Percentiles rank a stretch among this genome's conserved stretches.
These are phyloP conservation scores for Notechis scutatus DNA, from an alignment of 2,113 vertebrate species.

Conservation along the genomic window DNA sequence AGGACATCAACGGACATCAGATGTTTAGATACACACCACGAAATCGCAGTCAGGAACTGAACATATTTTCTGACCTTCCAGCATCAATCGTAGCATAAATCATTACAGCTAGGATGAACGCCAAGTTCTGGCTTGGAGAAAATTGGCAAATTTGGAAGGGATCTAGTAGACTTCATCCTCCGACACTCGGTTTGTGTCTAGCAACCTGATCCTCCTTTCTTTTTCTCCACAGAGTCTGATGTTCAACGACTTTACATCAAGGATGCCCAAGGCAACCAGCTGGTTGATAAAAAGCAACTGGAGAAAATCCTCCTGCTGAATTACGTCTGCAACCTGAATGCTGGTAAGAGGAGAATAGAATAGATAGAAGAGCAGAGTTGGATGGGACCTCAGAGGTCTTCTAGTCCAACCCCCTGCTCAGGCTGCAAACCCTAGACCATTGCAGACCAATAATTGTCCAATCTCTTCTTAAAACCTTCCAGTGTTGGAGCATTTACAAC, in stretches of 20 bases:
- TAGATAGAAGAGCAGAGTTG: too few relatives aligned
- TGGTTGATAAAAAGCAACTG: constrained; percentile 49
- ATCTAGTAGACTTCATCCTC: neutral
- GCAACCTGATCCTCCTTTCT: neutral
- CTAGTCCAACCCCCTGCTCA: too few relatives aligned
- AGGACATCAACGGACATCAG: neutral
- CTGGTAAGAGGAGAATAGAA: constrained; percentile 25
- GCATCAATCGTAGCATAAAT: neutral
- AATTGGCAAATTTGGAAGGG: neutral
- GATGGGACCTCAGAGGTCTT: too few relatives aligned
- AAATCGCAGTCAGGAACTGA: neutral
- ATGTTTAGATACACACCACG: neutral
- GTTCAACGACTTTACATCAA: constrained; percentile 51
- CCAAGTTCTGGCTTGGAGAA: neutral
- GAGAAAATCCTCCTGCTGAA: constrained; percentile 61
- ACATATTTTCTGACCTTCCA: neutral
- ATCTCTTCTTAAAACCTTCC: too few relatives aligned
- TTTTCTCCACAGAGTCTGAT: constrained; percentile 28
- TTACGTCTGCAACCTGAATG: constrained; percentile 43
- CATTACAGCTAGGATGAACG: neutral
- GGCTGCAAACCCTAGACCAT: too few relatives aligned
- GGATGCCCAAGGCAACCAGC: constrained; percentile 38
- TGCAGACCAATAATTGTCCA: too few relatives aligned
- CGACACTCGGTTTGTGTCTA: neutral
- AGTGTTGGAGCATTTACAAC: too few relatives aligned